Evolutionary conservation across 2,888 invertebrate genomes (phyloP), one percentile per base, ranked within the genome.

Genomic region (Phlogophora meticulosa): DNA sequence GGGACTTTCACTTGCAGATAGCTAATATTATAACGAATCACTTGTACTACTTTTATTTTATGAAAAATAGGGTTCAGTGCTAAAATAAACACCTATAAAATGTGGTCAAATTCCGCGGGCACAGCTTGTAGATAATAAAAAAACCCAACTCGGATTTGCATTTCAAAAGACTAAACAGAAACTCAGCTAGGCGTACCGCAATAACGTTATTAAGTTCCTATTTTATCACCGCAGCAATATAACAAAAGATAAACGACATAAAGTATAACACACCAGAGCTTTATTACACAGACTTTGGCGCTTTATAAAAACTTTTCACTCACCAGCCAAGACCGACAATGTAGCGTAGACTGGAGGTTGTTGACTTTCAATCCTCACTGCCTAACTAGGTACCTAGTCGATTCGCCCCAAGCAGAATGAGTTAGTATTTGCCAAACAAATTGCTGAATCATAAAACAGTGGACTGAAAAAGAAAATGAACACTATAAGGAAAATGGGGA

Each of bases 361-460:
- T 90, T 89, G 88, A 88, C 89, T 85, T 87, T 86, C 83, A 87
- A 89, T 90, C 86, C 75, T 75, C 81, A 83, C 82, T 85, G 79
- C 74, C 78, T 49, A 48, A 42, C 45, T 46, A 66, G 11, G 11
- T 57, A 49, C 46, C 10, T 46, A 60, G 58, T 56, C 43, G 51
- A 55, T 51, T 74, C 34, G 76, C 62, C 63, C 67, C 76, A 72
- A 61, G 43, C 62, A 75, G 75, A 81, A 78, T 75, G 72, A 69
- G 36, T 62, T 56, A 63, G 61, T 69, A 69, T 68, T 76, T 72
- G 56, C 52, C 20, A 58, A 61, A 72, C 61, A 68, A 68, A 63
- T 53, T 46, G 65, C 64, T 62, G 32, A 62, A 72, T 51, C 76
- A 56, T 67, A 55, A 64, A 67, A 68, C 55, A 56, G 55, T 36